A percentile compares a stretch with the other conserved stretches of the same genome.
phyloP scores from a whole-genome alignment of 2,888 invertebrate species.

The Agonopterix heracliana region DNA sequence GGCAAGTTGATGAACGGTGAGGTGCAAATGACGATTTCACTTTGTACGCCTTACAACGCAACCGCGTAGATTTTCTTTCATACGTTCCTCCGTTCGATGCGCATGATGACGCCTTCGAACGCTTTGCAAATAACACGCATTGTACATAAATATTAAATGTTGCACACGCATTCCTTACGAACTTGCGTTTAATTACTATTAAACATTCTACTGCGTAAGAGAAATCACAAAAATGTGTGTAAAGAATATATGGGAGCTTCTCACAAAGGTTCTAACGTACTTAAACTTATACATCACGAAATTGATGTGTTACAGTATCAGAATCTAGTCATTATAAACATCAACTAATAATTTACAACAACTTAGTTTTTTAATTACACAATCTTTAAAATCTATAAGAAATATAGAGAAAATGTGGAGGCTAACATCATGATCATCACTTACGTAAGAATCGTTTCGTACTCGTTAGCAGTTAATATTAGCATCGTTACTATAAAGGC shows the following conservation, averaged over 20 bases:
- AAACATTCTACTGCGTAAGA: too few species aligned
- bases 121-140: constrained; percentile 5
- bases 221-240: too few species aligned
- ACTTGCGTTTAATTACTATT: neutral
- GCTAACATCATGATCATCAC: neutral
- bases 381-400: too few species aligned
- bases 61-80: constrained; percentile 5
- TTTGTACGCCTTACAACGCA: constrained; percentile 3
- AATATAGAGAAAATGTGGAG: neutral
- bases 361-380: too few species aligned
- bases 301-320: too few species aligned
- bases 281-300: too few species aligned
- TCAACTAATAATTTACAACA: too few species aligned
- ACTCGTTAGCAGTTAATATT: constrained; percentile 1
- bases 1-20: neutral
- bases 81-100: constrained; percentile 5
- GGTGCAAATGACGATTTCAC: constrained; percentile 13
- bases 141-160: neutral
- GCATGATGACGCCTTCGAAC: constrained; percentile 8
- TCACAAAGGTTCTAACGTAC: too few species aligned
- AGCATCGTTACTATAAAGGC: neutral
- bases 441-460: constrained; percentile 11
- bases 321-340: too few species aligned
- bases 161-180: neutral
- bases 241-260: too few species aligned